Base-by-base conservation (phyloP, 2,888 invertebrate species). In the Trissolcus japonicus region DNA sequence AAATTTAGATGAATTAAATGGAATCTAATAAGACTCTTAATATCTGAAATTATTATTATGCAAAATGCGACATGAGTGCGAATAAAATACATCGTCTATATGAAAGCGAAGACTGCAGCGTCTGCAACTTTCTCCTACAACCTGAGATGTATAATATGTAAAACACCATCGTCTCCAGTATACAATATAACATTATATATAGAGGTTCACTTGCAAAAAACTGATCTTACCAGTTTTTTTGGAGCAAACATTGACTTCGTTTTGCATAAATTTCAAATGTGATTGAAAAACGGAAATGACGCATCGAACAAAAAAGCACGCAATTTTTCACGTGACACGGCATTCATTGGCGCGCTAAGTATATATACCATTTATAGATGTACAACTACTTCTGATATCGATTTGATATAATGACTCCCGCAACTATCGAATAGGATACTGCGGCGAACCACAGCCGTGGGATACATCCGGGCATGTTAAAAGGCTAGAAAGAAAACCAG, bases 351-450 rank as follows among this genome's bases (percentile, higher is more conserved):
- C 60, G 60, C 76, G 61, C 71, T 61, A 66, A 71, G 50, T 71
- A 11, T 35, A 71, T 65, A 66, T 69, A 71, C 57, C 54, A 25
- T 53, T 76, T 66, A 35, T 35, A 53, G 56, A 63, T 40, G 2
- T 11, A 14, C 60, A 69, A 55, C 55, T 55, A 71, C 46, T 76
- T 65, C 85, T 83, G 85, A 85, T 86, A 85, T 85, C 85, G 83
- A 84, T 84, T 83, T 81, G 82, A 82, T 81, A 80, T 86, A 85
- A 86, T 85, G 83, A 85, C 82, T 84, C 80, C 81, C 82, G 82
- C 83, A 85, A 84, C 84, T 86, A 85, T 86, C 84, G 69, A 21
- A 85, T 84, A 81, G 85, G 83, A 86, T 85, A 81, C 83, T 86
- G 86, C 82, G 86, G 86, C 82, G 68, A 83, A 85, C 86, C 86